Evolutionary conservation across 2,888 invertebrate species (phyloP), one percentile per base, ranked within the genome.

Genomic region (Smittia aterrima): DNA sequence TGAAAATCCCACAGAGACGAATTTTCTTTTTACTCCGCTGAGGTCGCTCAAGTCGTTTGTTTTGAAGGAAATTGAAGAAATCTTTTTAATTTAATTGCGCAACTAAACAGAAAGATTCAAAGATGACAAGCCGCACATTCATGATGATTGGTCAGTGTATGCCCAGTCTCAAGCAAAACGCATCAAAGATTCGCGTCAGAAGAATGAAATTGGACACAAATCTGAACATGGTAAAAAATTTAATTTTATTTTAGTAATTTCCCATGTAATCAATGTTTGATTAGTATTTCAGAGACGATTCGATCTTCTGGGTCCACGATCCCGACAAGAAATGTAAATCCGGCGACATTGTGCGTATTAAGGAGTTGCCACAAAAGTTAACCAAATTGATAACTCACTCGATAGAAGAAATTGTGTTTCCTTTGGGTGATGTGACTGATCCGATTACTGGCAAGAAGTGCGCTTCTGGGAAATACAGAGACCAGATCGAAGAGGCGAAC

Each of bases 341-440:
- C 9, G 95, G 95, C 1, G 95, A 95, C 79, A 85, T 92, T 64
- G 93, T 93, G 2, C 84, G 95, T 13, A 89, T 95, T 77, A 87
- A 92, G 80, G 87, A 88, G 77, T 81, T 95, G 67, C 89, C 91
- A 1, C 83, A 89, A 75, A 91, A 89, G 81, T 79, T 92, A 76
- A 92, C 93, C 0, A 88, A 89, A 75, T 82, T 92, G 1, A 90
- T 95, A 9, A 90, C 92, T 6, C 94, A 95, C 79, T 86, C 89
- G 84, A 88, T 95, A 0, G 85, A 91, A 79, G 88, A 93, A 80
- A 87, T 95, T 3, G 86, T 95, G 16, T 92, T 92, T 82, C 91
- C 90, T 1, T 83, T 90, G 78, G 95, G 95, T 77, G 93, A 95
- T 82, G 84, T 93, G 70, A 91, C 89, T n/a, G 93, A 94, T 82